Base-by-base conservation (phyloP, 1,140 invertebrate genomes). In the Drosophila lacertosa region DNA sequence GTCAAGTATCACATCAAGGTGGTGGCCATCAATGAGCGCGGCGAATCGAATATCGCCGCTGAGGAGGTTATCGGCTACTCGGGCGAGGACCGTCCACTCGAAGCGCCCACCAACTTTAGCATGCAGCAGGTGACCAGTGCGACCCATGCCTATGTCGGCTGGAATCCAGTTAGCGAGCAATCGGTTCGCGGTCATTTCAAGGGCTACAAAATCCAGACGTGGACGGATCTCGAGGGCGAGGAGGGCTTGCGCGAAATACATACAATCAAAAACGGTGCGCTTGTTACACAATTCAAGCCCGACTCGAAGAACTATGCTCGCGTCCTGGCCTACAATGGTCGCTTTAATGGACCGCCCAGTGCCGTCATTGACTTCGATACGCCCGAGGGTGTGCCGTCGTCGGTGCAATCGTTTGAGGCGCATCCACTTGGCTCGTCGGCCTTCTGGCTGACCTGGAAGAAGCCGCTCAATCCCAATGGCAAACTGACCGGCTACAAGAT, bases 161-260 rank as follows among this genome's bases (percentile, higher is more conserved):
- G 97, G 97, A 94, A 95, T 91, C 94, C 95, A 0, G 97, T 98
- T 0, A 89, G 94, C 1, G 90, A 93, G 0, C 94, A 96, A 44
- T 95, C 95, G 0, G 94, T 98, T 0, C 92, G 94, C 18, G 98
- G 98, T n/a, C 96, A 98, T 91, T 97, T 99, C 91, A 96, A 95
- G 80, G 98, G 98, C 9, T 99, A 99, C 91, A 98, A 98, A 92
- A 97, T 99, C 54, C 96, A 98, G 92, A 98, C 96, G 1, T 99
- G 98, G 98, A 97, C 95, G 3, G 96, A 97, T n/a, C 92, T 92
- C 37, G 96, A 96, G 42, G 94, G 95, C 32, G 94, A 95, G 80
- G 94, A 95, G 59, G 94, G 93, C 7, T 92, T 95, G 44, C 93
- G 96, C 51, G 97, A 98, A 91, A 96, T 97, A 44, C 93, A 96